Base-by-base conservation (phyloP, 2,888 invertebrate species). In the Troglohyphantes excavatus region DNA sequence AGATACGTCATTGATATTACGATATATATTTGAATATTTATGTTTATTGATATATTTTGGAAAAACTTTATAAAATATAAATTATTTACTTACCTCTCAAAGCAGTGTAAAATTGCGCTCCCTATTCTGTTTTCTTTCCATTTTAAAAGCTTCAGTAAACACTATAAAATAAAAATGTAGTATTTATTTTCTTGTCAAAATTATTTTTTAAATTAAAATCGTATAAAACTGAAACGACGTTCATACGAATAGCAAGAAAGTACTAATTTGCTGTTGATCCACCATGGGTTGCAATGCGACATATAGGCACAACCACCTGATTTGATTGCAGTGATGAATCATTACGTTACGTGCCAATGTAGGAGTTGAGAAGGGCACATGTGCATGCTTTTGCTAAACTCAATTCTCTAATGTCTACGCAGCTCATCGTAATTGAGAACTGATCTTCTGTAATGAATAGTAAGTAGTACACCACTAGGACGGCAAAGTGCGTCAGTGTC, bases 351-450 rank as follows among this genome's bases (percentile, higher is more conserved):
- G 88, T 89, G 88, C 88, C 88, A 89, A 89, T 76, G 68, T 81
- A 63, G 67, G 68, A 87, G 76, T 65, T 72, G 65, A 73, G 27
- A 78, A 46, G n/a, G 29, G 88, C 88, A 89, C 88, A 59, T 67
- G 76, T 90, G 89, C 89, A 84, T 90, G 89, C 83, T 90, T 90
- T 84, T 90, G 63, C 70, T 72, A 90, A 83, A 78, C 59, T 79
- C 76, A 61, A 82, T 84, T 84, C 89, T 84, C 61, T 90, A 76
- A 83, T 84, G 83, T 90, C 63, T 90, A 72, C 63, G 83, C 84
- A 70, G 76, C 83, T 75, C 79, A 90, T 79, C 78, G 70, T 84
- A 90, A 70, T 84, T 84, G 83, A 90, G 75, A 46, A 82, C 75
- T 75, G 89, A 90, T 84, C 83, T 90, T 75, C 78, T 83, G 72